These are phyloP conservation scores for Torymus auratus DNA, from an alignment of 2,888 invertebrate species.

Conservation along the genomic window DNA sequence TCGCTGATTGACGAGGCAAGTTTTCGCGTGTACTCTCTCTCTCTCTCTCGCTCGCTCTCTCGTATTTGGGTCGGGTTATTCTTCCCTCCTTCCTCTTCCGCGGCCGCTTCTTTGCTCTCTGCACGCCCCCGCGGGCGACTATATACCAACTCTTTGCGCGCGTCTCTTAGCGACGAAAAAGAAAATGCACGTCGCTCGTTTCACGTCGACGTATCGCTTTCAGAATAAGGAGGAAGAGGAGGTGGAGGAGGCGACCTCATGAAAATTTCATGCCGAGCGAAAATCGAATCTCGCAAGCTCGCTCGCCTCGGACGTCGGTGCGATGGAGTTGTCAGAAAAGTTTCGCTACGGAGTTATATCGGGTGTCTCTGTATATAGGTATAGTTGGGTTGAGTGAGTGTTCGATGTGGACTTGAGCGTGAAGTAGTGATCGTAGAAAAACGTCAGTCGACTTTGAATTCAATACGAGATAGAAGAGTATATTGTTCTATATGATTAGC, in stretches of 20 bases:
- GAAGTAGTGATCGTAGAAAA: no score
- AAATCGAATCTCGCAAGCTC: conserved; percentile 59
- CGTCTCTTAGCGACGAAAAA: conserved; percentile 40
- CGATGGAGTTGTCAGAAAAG: conserved; percentile 55
- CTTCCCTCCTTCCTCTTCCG: conserved; percentile 47
- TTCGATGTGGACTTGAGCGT: no score
- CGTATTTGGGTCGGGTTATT: conserved; percentile 74
- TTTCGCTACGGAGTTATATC: conserved; percentile 20
- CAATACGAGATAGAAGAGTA: no score
- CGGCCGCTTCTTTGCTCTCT: conserved; percentile 42
- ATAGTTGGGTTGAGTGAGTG: no score
- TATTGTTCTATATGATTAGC: no score
- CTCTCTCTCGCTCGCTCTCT: conserved; percentile 60
- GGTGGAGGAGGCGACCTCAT: conserved; percentile 67
- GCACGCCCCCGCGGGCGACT: conserved; percentile 46
- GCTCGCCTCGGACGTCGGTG: conserved; percentile 16
- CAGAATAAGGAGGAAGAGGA: conserved; percentile 52
- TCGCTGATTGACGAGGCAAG: conserved; percentile 75
- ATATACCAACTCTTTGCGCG: conserved; percentile 38
- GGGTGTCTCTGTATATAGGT: not conserved
- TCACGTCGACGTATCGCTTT: not conserved
- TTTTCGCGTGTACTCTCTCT: conserved; percentile 65
- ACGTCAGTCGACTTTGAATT: no score
- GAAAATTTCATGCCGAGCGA: conserved; percentile 69
- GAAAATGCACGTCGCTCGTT: not conserved